Percentiles rank a stretch among this genome's conserved stretches.
These are phyloP conservation scores for Mactra quadrangularis DNA, from an alignment of 1,140 invertebrate genomes.

Conservation along the genomic window DNA sequence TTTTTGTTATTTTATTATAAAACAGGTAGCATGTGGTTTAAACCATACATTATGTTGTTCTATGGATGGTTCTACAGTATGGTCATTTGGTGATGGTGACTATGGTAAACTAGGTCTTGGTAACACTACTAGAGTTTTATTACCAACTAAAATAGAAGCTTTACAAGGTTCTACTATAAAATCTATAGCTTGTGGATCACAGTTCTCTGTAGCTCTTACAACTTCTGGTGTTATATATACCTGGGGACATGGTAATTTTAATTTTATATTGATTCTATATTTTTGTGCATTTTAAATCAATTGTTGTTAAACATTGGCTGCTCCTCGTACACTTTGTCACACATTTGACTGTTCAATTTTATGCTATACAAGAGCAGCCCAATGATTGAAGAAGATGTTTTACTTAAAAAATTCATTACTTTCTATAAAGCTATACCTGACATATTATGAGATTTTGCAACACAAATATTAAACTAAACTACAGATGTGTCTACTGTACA, in stretches of 20 bases:
- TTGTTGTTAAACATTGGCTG: neutral
- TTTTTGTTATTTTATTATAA: too few species aligned
- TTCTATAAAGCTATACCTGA: too few species aligned
- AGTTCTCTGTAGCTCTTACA: slow-evolving; percentile 88
- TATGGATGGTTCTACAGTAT: slow-evolving; percentile 86
- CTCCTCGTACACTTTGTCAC: neutral
- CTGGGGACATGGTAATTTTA: slow-evolving; percentile 85
- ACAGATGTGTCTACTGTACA: too few species aligned
- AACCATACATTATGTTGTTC: slow-evolving; percentile 88
- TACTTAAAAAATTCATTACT: too few species aligned
- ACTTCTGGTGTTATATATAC: slow-evolving; percentile 87
- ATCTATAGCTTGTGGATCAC: slow-evolving; percentile 87
- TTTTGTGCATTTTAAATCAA: neutral
- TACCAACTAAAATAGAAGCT: slow-evolving; percentile 85
- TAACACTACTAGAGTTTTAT: slow-evolving; percentile 85
- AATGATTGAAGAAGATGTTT: too few species aligned
- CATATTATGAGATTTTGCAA: too few species aligned
- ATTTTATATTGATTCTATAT: too few species aligned
- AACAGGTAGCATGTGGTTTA: slow-evolving; percentile 86
- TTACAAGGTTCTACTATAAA: slow-evolving; percentile 86
- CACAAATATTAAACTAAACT: too few species aligned
- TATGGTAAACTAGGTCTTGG: slow-evolving; percentile 88
- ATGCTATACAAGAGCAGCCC: too few species aligned
- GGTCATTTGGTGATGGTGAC: slow-evolving; percentile 89
- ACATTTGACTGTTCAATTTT: too few species aligned